phyloP scores from a whole-genome alignment of 2,113 vertebrate species.

The Suncus etruscus region DNA sequence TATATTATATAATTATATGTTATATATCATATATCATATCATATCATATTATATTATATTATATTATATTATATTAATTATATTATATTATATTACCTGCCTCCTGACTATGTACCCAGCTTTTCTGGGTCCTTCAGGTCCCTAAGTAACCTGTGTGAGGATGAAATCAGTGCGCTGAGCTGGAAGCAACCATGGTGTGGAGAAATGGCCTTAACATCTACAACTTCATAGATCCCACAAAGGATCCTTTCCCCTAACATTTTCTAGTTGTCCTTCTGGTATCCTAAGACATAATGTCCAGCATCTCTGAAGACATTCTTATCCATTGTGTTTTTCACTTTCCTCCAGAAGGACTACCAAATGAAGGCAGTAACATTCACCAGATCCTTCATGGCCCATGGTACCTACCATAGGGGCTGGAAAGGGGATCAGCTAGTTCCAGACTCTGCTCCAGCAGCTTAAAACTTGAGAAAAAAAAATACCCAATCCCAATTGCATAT shows the following conservation, averaged over 20 bases:
- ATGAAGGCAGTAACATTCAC: neutral
- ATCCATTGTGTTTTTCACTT: neutral
- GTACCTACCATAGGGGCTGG: neutral
- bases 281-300: neutral
- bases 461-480: neutral
- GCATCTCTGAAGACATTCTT: constrained; percentile 4
- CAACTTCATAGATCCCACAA: neutral
- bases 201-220: neutral
- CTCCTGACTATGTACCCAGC: neutral
- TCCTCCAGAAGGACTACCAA: neutral
- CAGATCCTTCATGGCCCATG: neutral
- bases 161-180: neutral
- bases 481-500: too few relatives aligned
- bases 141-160: neutral
- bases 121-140: neutral
- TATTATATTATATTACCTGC: neutral
- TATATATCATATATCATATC: too few relatives aligned
- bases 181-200: neutral
- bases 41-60: too few relatives aligned
- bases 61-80: neutral
- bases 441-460: neutral
- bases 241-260: neutral
- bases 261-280: neutral
- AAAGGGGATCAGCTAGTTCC: neutral
- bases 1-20: too few relatives aligned